phyloP scores from a whole-genome alignment of 1,140 invertebrate species.

The Goniozus legneri region DNA sequence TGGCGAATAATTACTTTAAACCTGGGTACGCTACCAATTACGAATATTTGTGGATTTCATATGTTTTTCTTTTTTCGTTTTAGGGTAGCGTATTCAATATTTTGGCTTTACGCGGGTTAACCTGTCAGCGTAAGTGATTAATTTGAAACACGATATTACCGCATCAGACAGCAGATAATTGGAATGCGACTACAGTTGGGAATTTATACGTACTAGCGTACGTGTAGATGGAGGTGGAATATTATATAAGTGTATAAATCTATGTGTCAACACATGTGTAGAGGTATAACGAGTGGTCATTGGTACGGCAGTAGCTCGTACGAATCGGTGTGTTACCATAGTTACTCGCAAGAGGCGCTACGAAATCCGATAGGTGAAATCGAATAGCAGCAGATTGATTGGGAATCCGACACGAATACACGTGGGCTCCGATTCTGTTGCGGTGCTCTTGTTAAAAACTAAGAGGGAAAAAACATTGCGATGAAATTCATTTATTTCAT shows the following conservation, averaged over 20 bases:
- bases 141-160: not conserved
- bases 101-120: too few relatives aligned
- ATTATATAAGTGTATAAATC: too few relatives aligned
- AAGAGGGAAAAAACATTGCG: not conserved
- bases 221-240: too few relatives aligned
- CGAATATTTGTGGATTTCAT: too few relatives aligned
- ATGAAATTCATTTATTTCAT: not conserved
- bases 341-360: not conserved
- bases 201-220: too few relatives aligned
- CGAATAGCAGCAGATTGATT: not conserved
- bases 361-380: not conserved
- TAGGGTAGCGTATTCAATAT: too few relatives aligned
- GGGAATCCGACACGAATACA: not conserved
- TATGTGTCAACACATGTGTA: too few relatives aligned
- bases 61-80: too few relatives aligned
- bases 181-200: not conserved
- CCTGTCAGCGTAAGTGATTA: not conserved
- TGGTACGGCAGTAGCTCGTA: not conserved
- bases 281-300: too few relatives aligned
- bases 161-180: not conserved
- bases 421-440: too few relatives aligned
- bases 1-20: too few relatives aligned
- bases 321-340: not conserved
- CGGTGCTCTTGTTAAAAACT: not conserved
- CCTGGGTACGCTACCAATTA: too few relatives aligned